These are phyloP conservation scores for Clarias batrachus DNA, from an alignment of 2,113 vertebrate species.

Conservation along the genomic window DNA sequence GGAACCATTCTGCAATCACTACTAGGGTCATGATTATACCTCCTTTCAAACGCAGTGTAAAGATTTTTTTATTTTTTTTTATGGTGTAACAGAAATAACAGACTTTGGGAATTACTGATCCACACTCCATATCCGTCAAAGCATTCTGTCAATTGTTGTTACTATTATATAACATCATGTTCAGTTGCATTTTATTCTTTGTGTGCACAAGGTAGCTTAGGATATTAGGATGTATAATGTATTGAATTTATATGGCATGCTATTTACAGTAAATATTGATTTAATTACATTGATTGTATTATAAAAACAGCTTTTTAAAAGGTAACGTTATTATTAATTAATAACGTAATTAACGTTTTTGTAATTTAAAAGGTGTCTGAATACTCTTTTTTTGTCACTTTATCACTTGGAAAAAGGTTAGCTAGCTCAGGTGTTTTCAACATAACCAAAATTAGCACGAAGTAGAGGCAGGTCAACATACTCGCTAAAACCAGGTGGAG, in stretches of 20 bases:
- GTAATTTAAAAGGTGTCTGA: background rate
- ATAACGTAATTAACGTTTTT: no score
- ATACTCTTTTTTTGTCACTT: background rate
- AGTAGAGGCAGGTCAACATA: conserved; percentile 32
- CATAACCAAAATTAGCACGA: conserved; percentile 4
- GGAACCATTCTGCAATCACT: background rate
- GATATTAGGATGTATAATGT: background rate
- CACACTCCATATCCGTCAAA: background rate
- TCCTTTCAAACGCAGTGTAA: background rate
- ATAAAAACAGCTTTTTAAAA: background rate
- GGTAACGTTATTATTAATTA: no score
- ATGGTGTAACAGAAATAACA: background rate
- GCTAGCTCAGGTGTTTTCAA: conserved; percentile 1
- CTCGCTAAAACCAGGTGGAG: background rate
- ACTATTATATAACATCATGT: no score
- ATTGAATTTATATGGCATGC: background rate
- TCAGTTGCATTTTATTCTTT: background rate
- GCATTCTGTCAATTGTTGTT: background rate
- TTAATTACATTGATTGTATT: background rate
- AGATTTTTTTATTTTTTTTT: background rate
- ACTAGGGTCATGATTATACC: background rate
- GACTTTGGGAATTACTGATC: background rate
- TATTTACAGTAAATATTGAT: background rate
- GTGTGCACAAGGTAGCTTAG: background rate
- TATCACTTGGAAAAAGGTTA: background rate